phyloP scores from a whole-genome alignment of 2,113 vertebrate species.

The Microcebus ravelobensis region DNA sequence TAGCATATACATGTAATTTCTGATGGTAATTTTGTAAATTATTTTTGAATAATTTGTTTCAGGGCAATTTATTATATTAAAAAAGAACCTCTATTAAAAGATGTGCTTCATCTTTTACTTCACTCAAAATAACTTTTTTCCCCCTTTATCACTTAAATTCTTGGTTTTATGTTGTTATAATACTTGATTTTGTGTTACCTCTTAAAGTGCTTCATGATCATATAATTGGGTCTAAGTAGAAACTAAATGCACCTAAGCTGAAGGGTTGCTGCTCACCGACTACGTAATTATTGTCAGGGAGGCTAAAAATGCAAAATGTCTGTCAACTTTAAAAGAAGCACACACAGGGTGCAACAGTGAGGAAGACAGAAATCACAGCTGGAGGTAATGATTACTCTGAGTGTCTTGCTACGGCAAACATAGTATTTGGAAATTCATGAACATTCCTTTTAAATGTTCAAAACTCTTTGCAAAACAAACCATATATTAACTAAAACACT shows the following conservation, averaged over 20 bases:
- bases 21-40: conserved; percentile 49
- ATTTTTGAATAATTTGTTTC: neutral
- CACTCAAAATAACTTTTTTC: conserved; percentile 18
- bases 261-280: conserved; percentile 61
- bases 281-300: conserved; percentile 67
- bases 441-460: conserved; percentile 55
- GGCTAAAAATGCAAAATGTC: conserved; percentile 57
- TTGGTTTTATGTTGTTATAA: conserved; percentile 30
- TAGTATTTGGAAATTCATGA: conserved; percentile 74
- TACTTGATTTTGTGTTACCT: conserved; percentile 37
- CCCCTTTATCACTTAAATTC: conserved; percentile 57
- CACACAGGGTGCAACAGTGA: neutral
- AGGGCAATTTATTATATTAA: neutral
- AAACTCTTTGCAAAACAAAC: conserved; percentile 64
- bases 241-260: conserved; percentile 57
- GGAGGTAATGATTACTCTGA: conserved; percentile 57
- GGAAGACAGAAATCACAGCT: conserved; percentile 60
- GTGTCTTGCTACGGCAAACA: conserved; percentile 46
- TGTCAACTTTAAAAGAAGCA: conserved; percentile 60
- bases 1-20: neutral
- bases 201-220: conserved; percentile 55
- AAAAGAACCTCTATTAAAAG: neutral
- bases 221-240: conserved; percentile 57
- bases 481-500: conserved; percentile 50
- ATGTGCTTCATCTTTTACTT: conserved; percentile 11